Evolutionary conservation across 2,113 vertebrate species (phyloP).

Genomic region (Eulemur rufifrons): DNA sequence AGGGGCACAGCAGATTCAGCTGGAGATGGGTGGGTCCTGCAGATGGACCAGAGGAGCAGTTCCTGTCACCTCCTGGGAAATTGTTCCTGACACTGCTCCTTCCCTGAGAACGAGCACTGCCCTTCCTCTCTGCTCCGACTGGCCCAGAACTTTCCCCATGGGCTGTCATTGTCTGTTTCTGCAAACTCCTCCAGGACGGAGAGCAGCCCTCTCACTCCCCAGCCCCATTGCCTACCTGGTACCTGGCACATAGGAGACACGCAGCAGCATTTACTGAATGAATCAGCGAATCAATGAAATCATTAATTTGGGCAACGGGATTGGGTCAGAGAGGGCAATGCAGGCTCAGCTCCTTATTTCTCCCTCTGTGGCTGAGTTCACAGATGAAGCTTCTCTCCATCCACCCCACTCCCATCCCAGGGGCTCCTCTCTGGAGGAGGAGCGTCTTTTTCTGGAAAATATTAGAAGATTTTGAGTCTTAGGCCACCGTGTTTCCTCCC

Average conservation of each 20-base stretch:
- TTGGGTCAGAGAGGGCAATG: not conserved
- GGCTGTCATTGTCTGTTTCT: not conserved
- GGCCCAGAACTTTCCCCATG: not conserved
- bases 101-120: not conserved
- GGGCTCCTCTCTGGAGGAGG: not conserved
- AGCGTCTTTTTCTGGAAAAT: not conserved
- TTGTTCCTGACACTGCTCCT: not conserved
- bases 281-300: not conserved
- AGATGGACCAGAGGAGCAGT: not conserved
- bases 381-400: not conserved
- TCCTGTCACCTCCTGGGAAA: not conserved
- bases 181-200: not conserved
- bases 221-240: not conserved
- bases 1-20: not conserved
- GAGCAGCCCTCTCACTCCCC: not conserved
- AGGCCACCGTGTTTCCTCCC: not conserved
- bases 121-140: not conserved
- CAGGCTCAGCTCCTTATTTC: not conserved
- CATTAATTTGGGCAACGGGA: not conserved
- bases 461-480: not conserved
- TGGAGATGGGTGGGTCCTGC: not conserved
- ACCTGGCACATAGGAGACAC: not conserved
- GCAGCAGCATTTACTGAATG: not conserved
- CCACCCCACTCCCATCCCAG: rapidly evolving
- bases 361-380: not conserved